Evolutionary conservation across 2,888 invertebrate species (phyloP), one percentile per base, ranked within the genome.

Genomic region (Cyrtodaria siliqua): DNA sequence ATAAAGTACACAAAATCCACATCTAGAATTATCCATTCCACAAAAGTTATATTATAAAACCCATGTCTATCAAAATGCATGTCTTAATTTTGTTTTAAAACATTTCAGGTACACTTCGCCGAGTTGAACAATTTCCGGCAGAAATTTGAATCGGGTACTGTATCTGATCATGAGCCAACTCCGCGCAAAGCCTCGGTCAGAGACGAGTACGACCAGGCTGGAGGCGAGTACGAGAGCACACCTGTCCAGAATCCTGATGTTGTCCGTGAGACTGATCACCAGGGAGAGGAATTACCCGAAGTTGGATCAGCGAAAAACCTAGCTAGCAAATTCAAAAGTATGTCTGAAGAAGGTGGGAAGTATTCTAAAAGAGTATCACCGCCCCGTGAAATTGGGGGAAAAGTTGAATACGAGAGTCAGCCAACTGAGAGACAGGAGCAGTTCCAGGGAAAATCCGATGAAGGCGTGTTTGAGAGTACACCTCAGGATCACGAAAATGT

Each of bases 181-280:
- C 77, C 74, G 12, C 63, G 73, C 24, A 63, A 71, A 6, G 38
- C 72, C 8, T 75, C 80, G 0, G 75, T 86, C 20, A 77, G 80
- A 44, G 82, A 85, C 6, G 84, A 85, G 23, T 81, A 75, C 27
- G 81, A 74, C 38, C n/a, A 44, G 16, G 84, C 86, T 33, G 81
- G 86, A 6, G 89, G 88, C 2, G 89, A 89, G n/a, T 89, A 77
- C 68, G 90, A 90, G 67, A 90, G 85, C 60, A 74, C 86, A 61
- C 90, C 90, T 3, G 79, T 82, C 2, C 49, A 53, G n/a, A 79
- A 85, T 44, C 83, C 83, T 20, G 84, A 81, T 53, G 85, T 86
- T 0, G 76, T 86, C 23, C 69, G 80, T 24, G 85, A 85, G 44
- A 59, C 79, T 26, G 85, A 84, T 26, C 61, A 67, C 1, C 57